A percentile compares a stretch with the other conserved stretches of the same genome.
Evolutionary conservation across 2,797 vertebrate genomes (phyloP).

Genomic region (Spheniscus humboldti): DNA sequence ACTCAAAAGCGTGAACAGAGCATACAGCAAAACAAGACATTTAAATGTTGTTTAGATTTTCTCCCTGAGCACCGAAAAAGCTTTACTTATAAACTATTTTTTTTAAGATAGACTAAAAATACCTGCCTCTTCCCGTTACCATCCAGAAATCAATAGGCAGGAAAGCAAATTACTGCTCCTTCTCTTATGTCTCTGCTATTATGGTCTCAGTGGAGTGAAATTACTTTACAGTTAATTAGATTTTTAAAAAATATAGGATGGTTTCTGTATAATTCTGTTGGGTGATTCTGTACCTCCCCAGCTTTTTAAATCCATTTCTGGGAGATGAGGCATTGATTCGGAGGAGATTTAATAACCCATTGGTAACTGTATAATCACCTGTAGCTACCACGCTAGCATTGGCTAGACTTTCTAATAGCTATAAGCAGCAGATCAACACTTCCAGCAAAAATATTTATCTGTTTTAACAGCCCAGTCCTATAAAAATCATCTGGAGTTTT

Average conservation of each 20-base stretch:
- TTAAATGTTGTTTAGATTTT: background rate
- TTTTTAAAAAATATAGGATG: background rate
- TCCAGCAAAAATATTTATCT: background rate
- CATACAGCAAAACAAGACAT: background rate
- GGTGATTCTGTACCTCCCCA: background rate
- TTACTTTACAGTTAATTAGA: slow-evolving; percentile 51
- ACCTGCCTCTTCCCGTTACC: background rate
- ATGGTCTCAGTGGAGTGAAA: background rate
- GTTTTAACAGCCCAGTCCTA: background rate
- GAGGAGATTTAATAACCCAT: slow-evolving; percentile 30
- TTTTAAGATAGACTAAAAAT: slow-evolving; percentile 20
- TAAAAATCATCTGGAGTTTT: background rate
- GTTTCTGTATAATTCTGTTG: slow-evolving; percentile 1
- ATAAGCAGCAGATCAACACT: background rate
- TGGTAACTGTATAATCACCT: slow-evolving; percentile 12
- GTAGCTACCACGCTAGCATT: background rate
- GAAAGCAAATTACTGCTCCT: background rate
- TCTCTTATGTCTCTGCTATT: background rate
- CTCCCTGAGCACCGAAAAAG: background rate
- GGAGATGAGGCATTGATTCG: slow-evolving; percentile 37
- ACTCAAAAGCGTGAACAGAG: background rate
- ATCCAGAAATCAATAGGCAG: slow-evolving; percentile 32
- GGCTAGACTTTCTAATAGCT: background rate
- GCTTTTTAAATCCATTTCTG: slow-evolving; percentile 17
- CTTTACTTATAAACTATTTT: background rate